These are phyloP conservation scores for Gerris lacustris DNA, from an alignment of 2,888 invertebrate genomes.

Conservation along the genomic window DNA sequence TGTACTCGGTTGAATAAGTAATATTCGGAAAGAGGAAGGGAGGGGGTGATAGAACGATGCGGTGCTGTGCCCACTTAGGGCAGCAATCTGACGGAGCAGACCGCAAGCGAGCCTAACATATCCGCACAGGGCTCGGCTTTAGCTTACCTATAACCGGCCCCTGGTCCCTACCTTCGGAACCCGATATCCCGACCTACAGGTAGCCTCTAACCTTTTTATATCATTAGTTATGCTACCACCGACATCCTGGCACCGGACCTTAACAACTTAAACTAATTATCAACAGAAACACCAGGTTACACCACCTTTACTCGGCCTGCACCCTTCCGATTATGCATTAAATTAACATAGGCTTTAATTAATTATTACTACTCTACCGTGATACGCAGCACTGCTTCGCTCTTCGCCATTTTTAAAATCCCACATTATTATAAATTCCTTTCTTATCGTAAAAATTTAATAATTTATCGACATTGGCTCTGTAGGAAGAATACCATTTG, in stretches of 20 bases:
- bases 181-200: background rate
- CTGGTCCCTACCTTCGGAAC: background rate
- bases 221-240: constrained; percentile 2
- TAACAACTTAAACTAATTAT: constrained; percentile 1
- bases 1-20: constrained; percentile 2
- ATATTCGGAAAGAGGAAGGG: background rate
- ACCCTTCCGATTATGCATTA: background rate
- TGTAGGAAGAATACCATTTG: too few relatives aligned
- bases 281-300: background rate
- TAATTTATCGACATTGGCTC: too few relatives aligned
- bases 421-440: background rate
- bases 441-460: too few relatives aligned
- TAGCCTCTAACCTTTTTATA: background rate
- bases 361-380: background rate
- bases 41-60: background rate
- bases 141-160: too few relatives aligned
- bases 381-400: background rate
- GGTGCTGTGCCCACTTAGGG: background rate
- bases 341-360: background rate
- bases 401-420: background rate
- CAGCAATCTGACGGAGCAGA: background rate
- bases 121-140: background rate
- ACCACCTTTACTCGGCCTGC: too few relatives aligned
- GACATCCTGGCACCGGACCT: background rate
- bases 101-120: background rate